These are phyloP conservation scores for Micrastur ruficollis DNA, from an alignment of 2,797 vertebrate species.

Conservation along the genomic window DNA sequence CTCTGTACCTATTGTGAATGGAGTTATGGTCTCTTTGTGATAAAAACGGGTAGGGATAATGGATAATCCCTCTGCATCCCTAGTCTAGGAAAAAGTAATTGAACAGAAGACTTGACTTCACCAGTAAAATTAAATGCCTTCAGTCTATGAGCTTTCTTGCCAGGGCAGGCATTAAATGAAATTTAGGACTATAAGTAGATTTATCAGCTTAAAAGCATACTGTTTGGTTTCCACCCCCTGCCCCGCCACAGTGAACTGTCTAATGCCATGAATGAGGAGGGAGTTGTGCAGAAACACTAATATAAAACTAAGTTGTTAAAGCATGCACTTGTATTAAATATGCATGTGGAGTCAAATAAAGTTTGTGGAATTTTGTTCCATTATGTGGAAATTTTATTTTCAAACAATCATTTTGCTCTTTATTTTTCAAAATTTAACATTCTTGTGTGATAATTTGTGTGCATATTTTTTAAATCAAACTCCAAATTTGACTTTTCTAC, in stretches of 20 bases:
- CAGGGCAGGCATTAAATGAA: neutral
- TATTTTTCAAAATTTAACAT: neutral
- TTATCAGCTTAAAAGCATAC: neutral
- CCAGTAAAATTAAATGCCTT: neutral
- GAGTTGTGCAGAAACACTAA: neutral
- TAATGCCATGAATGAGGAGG: neutral
- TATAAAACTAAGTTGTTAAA: neutral
- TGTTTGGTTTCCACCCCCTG: neutral
- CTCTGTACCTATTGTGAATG: neutral
- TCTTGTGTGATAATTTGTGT: neutral
- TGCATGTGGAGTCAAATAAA: neutral
- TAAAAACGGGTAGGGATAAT: conserved; percentile 10
- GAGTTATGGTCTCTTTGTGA: conserved; percentile 12
- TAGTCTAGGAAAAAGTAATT: neutral
- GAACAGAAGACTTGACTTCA: neutral
- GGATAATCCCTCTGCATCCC: neutral
- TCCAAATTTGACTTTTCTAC: neutral
- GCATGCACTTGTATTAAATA: neutral
- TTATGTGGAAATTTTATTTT: neutral
- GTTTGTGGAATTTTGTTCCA: too few species aligned
- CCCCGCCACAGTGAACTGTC: too few species aligned
- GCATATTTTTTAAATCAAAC: fast-evolving
- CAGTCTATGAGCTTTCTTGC: neutral
- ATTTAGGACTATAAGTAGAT: neutral
- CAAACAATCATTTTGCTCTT: neutral